These are phyloP conservation scores for Hyles vespertilio DNA, from an alignment of 1,140 invertebrate species.

Conservation along the genomic window DNA sequence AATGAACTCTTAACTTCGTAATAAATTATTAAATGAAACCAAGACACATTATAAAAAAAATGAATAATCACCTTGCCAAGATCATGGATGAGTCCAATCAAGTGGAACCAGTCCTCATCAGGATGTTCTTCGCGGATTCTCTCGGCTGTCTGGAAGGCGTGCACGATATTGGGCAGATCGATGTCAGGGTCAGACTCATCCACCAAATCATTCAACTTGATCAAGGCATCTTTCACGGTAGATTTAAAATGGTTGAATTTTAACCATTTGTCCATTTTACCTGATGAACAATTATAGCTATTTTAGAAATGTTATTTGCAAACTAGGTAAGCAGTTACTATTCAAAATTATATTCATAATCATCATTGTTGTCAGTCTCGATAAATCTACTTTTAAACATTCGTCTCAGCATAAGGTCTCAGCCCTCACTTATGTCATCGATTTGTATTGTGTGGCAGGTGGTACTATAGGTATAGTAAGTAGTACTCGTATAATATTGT, in stretches of 20 bases:
- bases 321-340: not conserved
- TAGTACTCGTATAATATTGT: too few relatives aligned
- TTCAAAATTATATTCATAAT: too few relatives aligned
- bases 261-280: conserved; percentile 80
- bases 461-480: too few relatives aligned
- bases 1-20: not conserved
- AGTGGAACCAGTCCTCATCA: conserved; percentile 94
- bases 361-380: too few relatives aligned
- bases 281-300: not conserved
- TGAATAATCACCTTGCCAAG: conserved; percentile 85
- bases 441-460: too few relatives aligned
- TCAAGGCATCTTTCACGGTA: conserved; percentile 90
- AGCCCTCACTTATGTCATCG: too few relatives aligned
- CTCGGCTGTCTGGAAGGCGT: conserved; percentile 98
- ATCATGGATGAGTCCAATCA: conserved; percentile 96
- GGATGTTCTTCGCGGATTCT: conserved; percentile 90
- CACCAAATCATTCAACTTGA: conserved; percentile 91
- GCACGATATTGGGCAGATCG: conserved; percentile 93
- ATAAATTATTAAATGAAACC: not conserved
- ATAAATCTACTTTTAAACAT: too few relatives aligned
- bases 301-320: not conserved
- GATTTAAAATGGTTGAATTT: conserved; percentile 90
- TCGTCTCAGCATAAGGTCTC: too few relatives aligned
- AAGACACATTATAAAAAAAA: not conserved
- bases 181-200: conserved; percentile 97